phyloP scores from a whole-genome alignment of 2,113 vertebrate species.

The Sorex fumeus region DNA sequence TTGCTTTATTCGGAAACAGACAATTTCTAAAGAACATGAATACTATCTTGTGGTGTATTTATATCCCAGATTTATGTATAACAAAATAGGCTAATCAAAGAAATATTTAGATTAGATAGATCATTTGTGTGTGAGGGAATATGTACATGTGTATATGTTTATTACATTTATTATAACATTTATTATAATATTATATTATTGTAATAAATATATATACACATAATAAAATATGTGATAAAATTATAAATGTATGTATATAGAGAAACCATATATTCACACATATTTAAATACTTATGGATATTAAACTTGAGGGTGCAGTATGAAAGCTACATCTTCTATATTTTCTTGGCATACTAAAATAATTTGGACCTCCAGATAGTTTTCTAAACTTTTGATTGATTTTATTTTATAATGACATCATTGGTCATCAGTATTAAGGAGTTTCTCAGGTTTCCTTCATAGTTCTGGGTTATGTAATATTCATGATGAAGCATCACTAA shows the following conservation, averaged over 20 bases:
- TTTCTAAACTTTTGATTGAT: slow-evolving; percentile 15
- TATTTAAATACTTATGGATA: background rate
- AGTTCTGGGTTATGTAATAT: too few relatives aligned
- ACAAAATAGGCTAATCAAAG: background rate
- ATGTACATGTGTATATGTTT: too few relatives aligned
- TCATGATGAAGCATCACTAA: too few relatives aligned
- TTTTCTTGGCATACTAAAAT: background rate
- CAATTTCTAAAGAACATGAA: slow-evolving; percentile 11
- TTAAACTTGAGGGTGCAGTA: background rate
- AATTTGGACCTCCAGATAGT: background rate
- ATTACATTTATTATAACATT: too few relatives aligned
- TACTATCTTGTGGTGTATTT: background rate
- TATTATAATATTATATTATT: too few relatives aligned
- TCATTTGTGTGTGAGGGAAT: background rate
- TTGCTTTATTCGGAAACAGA: background rate
- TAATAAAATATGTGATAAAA: too few relatives aligned
- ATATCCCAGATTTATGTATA: background rate
- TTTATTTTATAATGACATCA: background rate
- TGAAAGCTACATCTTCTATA: background rate
- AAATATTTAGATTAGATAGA: background rate
- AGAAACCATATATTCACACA: too few relatives aligned
- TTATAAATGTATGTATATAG: too few relatives aligned
- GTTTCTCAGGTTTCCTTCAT: too few relatives aligned
- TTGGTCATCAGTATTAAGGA: too few relatives aligned
- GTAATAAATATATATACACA: too few relatives aligned